Percentiles rank a stretch among this genome's conserved stretches.
These are phyloP conservation scores for Machimus atricapillus DNA, from an alignment of 2,888 invertebrate species.

Conservation along the genomic window DNA sequence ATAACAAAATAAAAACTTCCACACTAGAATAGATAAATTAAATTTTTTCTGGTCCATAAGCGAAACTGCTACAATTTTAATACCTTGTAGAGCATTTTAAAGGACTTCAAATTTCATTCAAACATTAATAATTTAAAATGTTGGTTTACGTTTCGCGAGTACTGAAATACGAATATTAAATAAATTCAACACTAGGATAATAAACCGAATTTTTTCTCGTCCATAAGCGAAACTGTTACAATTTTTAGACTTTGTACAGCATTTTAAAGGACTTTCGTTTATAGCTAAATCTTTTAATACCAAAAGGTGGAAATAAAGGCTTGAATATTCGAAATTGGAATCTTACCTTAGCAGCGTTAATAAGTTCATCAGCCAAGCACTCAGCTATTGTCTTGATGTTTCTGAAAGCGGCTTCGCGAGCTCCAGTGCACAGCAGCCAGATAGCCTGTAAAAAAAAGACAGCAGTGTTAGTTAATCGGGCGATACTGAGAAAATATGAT, in stretches of 20 bases:
- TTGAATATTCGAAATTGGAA: not conserved
- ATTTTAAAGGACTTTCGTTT: constrained; percentile 1
- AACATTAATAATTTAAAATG: not conserved
- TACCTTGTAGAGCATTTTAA: constrained; percentile 54
- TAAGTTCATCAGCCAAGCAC: constrained; percentile 99
- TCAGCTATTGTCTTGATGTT: constrained; percentile 99
- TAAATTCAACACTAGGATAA: constrained; percentile 41
- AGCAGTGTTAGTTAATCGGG: not conserved
- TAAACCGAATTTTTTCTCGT: constrained; percentile 52
- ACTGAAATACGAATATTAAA: not conserved
- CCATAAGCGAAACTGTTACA: constrained; percentile 57
- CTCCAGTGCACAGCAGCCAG: constrained; percentile 98
- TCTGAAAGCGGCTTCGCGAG: constrained; percentile 98
- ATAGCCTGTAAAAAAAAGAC: constrained; percentile 71
- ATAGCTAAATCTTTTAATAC: not conserved
- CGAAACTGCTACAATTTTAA: constrained; percentile 53
- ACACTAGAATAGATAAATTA: constrained; percentile 45
- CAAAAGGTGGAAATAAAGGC: not conserved
- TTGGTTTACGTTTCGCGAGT: constrained; percentile 42
- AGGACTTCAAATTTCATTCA: constrained; percentile 53
- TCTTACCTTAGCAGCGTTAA: constrained; percentile 95
- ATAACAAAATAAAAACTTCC: not conserved
- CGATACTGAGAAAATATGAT: not conserved
- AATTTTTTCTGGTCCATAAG: constrained; percentile 56
- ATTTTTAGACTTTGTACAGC: constrained; percentile 47